phyloP scores from a whole-genome alignment of 2,888 invertebrate genomes.

The Caenorhabditis becei region DNA sequence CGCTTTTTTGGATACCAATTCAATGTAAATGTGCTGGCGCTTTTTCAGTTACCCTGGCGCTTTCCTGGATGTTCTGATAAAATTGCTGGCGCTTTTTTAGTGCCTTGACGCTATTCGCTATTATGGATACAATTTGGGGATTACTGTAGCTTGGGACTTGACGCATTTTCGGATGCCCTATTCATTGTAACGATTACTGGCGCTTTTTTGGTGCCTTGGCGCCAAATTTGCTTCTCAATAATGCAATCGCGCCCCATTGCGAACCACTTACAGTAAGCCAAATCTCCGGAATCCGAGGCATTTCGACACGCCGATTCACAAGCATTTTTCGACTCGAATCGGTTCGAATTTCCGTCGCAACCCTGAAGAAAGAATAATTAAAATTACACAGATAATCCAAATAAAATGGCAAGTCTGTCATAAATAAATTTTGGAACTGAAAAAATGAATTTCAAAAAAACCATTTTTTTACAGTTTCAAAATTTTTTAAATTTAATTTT shows the following conservation, averaged over 20 bases:
- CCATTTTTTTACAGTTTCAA: background rate
- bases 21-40: too few species aligned
- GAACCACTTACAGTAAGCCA: constrained; percentile 38
- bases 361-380: constrained; percentile 59
- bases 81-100: too few species aligned
- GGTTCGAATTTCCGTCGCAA: constrained; percentile 77
- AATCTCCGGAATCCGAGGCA: constrained; percentile 40
- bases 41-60: too few species aligned
- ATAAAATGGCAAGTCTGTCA: background rate
- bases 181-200: too few species aligned
- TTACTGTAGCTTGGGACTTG: too few species aligned
- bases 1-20: too few species aligned
- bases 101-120: too few species aligned
- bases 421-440: background rate
- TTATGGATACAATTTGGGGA: too few species aligned
- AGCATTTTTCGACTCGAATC: constrained; percentile 71
- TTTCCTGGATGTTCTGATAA: too few species aligned
- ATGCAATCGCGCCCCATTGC: background rate
- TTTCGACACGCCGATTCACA: constrained; percentile 64
- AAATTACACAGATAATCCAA: background rate
- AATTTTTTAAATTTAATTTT: background rate
- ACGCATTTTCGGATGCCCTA: too few species aligned
- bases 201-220: background rate
- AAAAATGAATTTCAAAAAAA: too few species aligned
- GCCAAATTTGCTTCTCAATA: background rate